A percentile compares a stretch with the other conserved stretches of the same genome.
Conservation (phyloP, 2,797 vertebrate genomes). For the Pangasius mekongensis region DNA sequence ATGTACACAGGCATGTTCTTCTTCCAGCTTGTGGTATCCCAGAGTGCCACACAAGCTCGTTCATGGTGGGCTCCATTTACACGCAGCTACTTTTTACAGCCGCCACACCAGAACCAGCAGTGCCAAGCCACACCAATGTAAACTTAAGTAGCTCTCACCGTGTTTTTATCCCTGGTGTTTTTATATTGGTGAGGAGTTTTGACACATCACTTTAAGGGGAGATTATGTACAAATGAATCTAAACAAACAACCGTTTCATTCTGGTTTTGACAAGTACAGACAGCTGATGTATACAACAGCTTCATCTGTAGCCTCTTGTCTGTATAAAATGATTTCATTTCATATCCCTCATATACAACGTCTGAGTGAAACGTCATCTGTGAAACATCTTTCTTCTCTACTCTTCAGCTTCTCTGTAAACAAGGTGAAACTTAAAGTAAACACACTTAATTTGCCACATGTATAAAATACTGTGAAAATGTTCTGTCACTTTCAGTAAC, state of each 20-base stretch:
- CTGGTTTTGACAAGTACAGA: background rate
- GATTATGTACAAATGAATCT: background rate
- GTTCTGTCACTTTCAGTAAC: background rate
- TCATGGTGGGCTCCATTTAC: constrained; percentile 28
- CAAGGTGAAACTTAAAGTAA: background rate
- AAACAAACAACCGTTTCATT: background rate
- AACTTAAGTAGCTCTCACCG: constrained; percentile 1
- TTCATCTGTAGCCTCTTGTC: background rate
- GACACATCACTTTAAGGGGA: background rate
- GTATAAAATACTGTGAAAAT: background rate
- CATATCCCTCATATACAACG: background rate
- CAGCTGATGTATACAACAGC: background rate
- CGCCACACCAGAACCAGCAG: constrained; percentile 70
- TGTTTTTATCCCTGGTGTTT: constrained; percentile 1
- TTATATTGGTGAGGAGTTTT: background rate
- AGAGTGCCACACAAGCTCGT: constrained; percentile 12
- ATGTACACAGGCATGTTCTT: constrained; percentile 42
- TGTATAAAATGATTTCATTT: background rate
- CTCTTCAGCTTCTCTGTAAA: background rate
- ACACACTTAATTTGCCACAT: background rate
- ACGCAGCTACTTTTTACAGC: constrained; percentile 62
- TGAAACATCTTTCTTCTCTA: background rate
- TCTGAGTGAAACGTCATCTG: background rate
- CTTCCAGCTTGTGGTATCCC: constrained; percentile 29
- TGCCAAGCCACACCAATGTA: constrained; percentile 26